A percentile compares a stretch with the other conserved stretches of the same genome.
These are phyloP conservation scores for Sturmia bella DNA, from an alignment of 2,888 invertebrate genomes.

Conservation along the genomic window DNA sequence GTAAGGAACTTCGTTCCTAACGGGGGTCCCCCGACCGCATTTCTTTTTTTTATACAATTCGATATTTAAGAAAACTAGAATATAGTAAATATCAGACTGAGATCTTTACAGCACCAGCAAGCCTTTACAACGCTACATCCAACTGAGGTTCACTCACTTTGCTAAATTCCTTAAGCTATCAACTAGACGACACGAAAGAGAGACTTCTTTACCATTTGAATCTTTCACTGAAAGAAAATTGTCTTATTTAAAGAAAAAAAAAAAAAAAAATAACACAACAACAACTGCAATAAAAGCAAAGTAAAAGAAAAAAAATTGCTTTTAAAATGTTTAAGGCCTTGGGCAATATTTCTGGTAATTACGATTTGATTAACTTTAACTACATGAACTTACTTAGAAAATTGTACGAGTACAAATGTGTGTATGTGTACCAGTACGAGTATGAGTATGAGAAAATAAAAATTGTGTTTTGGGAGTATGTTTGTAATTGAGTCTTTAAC, in stretches of 20 bases:
- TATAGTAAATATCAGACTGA: no score
- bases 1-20: no score
- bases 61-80: no score
- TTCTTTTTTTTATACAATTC: no score
- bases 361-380: constrained; percentile 82
- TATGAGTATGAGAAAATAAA: constrained; percentile 3
- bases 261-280: background rate
- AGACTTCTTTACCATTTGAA: no score
- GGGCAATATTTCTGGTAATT: constrained; percentile 78
- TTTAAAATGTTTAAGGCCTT: constrained; percentile 78
- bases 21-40: no score
- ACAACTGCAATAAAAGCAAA: constrained; percentile 9
- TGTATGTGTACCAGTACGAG: background rate
- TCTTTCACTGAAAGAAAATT: background rate
- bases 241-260: constrained; percentile 34
- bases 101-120: no score
- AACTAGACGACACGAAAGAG: no score
- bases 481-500: constrained; percentile 14
- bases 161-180: no score
- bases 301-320: constrained; percentile 75
- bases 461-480: background rate
- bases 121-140: no score
- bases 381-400: constrained; percentile 77
- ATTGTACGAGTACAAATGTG: constrained; percentile 49
- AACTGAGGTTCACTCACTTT: no score